Evolutionary conservation across 2,113 vertebrate genomes (phyloP).

Genomic region (Cervus canadensis): DNA sequence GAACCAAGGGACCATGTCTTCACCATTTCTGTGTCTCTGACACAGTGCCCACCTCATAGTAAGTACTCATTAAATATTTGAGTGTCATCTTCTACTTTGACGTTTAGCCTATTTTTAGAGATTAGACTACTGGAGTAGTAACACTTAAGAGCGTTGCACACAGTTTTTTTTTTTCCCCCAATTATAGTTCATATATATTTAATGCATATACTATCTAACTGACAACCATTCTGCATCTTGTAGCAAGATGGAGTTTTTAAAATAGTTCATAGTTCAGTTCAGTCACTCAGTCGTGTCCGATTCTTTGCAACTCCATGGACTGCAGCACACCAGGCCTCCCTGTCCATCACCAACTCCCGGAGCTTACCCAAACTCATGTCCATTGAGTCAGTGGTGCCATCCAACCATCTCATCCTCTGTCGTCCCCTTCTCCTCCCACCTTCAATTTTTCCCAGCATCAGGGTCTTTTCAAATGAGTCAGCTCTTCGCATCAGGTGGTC

Average conservation of each 20-base stretch:
- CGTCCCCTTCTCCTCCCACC: not conserved
- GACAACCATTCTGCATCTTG: not conserved
- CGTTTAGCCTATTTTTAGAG: not conserved
- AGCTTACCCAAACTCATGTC: not conserved
- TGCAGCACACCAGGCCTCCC: not conserved
- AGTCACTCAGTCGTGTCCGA: not conserved
- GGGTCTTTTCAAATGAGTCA: not conserved
- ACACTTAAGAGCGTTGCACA: not conserved
- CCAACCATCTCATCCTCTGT: not conserved
- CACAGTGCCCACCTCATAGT: not conserved
- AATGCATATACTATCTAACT: not conserved
- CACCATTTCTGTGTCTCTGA: constrained; percentile 12
- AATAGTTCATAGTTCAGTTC: not conserved
- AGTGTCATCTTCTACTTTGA: constrained; percentile 8
- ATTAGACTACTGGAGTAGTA: not conserved
- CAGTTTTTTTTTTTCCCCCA: not conserved
- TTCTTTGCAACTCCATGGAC: not conserved
- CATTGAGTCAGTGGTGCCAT: not conserved
- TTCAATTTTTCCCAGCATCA: not conserved
- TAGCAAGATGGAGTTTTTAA: not conserved
- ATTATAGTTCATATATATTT: not conserved
- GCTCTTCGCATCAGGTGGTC: not conserved
- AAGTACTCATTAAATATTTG: constrained; percentile 18
- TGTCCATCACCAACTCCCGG: not conserved
- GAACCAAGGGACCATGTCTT: not conserved